These are phyloP conservation scores for Thaumetopoea pityocampa DNA, from an alignment of 1,140 invertebrate species.

Conservation along the genomic window DNA sequence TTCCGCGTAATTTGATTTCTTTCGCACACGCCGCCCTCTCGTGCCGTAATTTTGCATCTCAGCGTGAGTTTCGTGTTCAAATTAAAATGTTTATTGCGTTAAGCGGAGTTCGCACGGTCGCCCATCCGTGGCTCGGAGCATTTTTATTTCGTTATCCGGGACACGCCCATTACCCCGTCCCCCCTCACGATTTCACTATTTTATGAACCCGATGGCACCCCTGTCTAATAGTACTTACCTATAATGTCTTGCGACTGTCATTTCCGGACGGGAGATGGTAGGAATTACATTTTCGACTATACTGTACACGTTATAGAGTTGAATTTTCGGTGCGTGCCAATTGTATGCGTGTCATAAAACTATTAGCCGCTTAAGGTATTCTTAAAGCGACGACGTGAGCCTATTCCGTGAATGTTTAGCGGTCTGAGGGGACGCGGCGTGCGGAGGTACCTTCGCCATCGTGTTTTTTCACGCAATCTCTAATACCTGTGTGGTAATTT, in stretches of 20 bases:
- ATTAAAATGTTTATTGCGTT: slow-evolving; percentile 75
- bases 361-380: slow-evolving; percentile 73
- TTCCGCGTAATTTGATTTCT: slow-evolving; percentile 55
- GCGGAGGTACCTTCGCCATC: slow-evolving; percentile 54
- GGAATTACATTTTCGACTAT: too few relatives aligned
- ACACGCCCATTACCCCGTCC: slow-evolving; percentile 50
- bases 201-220: slow-evolving; percentile 46
- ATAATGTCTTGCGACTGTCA: slow-evolving; percentile 60
- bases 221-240: slow-evolving; percentile 57
- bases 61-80: slow-evolving; percentile 72
- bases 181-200: slow-evolving; percentile 41
- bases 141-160: slow-evolving; percentile 67
- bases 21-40: slow-evolving; percentile 43
- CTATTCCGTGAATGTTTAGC: slow-evolving; percentile 49
- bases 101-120: slow-evolving; percentile 65
- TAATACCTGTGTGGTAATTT: slow-evolving; percentile 56
- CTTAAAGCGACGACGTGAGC: slow-evolving; percentile 58
- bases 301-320: too few relatives aligned
- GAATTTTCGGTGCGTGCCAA: slow-evolving; percentile 23
- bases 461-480: slow-evolving; percentile 43
- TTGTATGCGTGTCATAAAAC: slow-evolving; percentile 72
- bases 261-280: too few relatives aligned
- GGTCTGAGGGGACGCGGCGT: slow-evolving; percentile 41
- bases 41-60: slow-evolving; percentile 61
- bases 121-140: slow-evolving; percentile 42